phyloP scores from a whole-genome alignment of 2,113 vertebrate genomes.

The Caretta caretta region DNA sequence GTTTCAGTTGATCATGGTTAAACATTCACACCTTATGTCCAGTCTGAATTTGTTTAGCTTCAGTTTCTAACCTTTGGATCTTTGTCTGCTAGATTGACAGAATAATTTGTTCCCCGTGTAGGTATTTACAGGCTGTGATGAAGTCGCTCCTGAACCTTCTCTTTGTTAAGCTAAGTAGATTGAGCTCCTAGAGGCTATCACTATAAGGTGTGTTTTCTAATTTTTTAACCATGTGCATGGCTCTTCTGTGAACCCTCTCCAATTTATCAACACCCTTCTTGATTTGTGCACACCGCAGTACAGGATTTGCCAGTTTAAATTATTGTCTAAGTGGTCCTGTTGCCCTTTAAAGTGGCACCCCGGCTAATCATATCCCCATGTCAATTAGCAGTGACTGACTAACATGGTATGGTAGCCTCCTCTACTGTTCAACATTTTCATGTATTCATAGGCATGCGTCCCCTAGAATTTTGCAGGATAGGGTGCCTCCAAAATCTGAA shows the following conservation, averaged over 20 bases:
- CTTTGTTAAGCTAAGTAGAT: background rate
- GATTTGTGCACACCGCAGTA: background rate
- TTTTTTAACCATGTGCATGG: background rate
- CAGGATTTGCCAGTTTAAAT: background rate
- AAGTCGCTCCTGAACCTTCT: background rate
- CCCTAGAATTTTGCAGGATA: background rate
- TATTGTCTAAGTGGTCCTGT: fast-evolving
- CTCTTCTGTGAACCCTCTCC: background rate
- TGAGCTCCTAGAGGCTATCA: background rate
- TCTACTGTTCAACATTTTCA: background rate
- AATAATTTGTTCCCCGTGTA: background rate
- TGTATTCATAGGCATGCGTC: background rate
- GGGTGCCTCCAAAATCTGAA: fast-evolving
- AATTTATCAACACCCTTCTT: background rate
- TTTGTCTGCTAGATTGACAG: background rate
- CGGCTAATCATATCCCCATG: too few species aligned
- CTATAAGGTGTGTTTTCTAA: background rate
- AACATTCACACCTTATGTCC: background rate
- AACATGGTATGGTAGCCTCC: background rate
- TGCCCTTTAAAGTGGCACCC: background rate
- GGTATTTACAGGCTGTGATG: background rate
- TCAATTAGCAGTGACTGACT: background rate
- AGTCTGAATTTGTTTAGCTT: background rate
- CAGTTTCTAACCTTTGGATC: background rate
- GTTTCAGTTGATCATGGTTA: background rate